Conservation (phyloP, 2,113 vertebrate species). For the Cephalopterus ornatus region DNA sequence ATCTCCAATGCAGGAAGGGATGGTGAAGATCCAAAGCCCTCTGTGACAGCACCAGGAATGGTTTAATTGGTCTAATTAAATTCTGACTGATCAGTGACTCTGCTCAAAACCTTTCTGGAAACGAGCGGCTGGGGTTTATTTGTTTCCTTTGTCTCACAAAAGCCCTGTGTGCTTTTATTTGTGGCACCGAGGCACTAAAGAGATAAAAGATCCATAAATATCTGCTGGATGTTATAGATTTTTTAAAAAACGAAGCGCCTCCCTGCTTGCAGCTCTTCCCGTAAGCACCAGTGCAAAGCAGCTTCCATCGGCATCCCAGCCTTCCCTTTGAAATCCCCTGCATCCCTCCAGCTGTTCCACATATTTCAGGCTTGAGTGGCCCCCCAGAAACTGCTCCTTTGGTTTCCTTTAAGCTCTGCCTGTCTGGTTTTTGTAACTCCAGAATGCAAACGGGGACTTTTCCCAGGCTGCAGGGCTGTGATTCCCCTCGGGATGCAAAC, state of each 20-base stretch:
- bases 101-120: not conserved
- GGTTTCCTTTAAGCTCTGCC: not conserved
- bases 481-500: not conserved
- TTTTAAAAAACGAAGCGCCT: not conserved
- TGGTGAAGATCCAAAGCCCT: not conserved
- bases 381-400: not conserved
- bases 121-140: not conserved
- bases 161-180: not conserved
- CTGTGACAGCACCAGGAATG: not conserved
- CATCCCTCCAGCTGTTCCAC: slow-evolving; percentile 35
- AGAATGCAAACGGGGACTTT: not conserved
- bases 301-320: not conserved
- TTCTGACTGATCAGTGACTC: not conserved
- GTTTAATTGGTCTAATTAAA: not conserved
- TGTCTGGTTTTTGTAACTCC: not conserved
- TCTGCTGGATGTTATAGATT: not conserved
- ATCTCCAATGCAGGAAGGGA: not conserved
- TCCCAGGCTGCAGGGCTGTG: not conserved
- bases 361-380: not conserved
- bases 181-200: not conserved
- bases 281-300: not conserved
- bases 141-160: not conserved
- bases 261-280: not conserved
- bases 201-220: slow-evolving; percentile 32
- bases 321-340: not conserved